Conservation (phyloP, 2,113 vertebrate species). For the Cavia aperea region DNA sequence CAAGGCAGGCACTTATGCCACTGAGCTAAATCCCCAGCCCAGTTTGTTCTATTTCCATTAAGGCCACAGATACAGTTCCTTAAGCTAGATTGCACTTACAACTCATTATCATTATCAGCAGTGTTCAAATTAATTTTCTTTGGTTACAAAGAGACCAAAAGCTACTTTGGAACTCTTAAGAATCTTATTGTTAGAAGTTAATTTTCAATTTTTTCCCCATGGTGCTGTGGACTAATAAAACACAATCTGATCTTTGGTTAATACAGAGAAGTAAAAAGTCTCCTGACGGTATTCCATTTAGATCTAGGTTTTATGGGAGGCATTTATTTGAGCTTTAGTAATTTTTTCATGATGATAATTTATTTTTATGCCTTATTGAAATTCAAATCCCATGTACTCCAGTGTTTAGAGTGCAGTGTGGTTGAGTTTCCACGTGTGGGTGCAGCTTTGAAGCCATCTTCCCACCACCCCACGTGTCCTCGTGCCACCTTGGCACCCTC, state of each 20-base stretch:
- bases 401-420: neutral
- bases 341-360: neutral
- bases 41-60: neutral
- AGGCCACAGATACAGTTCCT: neutral
- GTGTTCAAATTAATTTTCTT: constrained; percentile 15
- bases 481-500: neutral
- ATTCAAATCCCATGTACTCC: neutral
- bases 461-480: neutral
- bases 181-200: neutral
- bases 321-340: constrained; percentile 26
- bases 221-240: neutral
- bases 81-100: neutral
- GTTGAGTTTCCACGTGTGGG: neutral
- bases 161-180: neutral
- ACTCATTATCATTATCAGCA: neutral
- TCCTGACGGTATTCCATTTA: neutral
- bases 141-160: constrained; percentile 12
- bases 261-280: neutral
- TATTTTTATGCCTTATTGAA: neutral
- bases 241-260: neutral
- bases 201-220: neutral
- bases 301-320: constrained; percentile 6
- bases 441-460: neutral
- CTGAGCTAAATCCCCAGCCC: no score
- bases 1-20: no score